These are phyloP conservation scores for Peromyscus californicus DNA, from an alignment of 2,113 vertebrate genomes.

Conservation along the genomic window DNA sequence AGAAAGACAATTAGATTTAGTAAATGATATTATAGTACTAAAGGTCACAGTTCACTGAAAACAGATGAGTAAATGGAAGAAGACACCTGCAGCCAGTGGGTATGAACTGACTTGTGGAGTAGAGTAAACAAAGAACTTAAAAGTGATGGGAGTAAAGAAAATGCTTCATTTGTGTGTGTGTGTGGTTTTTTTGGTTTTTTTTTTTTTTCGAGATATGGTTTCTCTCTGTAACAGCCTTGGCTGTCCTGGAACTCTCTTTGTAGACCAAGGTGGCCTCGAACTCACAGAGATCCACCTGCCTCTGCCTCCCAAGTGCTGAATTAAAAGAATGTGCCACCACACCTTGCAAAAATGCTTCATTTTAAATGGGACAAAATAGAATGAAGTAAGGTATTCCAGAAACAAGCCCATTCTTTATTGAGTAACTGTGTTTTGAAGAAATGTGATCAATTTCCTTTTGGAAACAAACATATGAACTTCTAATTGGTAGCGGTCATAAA, in stretches of 20 bases:
- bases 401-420: neutral
- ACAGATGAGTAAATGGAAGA: neutral
- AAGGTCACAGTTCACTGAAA: neutral
- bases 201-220: neutral
- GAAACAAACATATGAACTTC: neutral
- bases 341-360: neutral
- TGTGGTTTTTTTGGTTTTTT: too few relatives aligned
- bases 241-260: neutral
- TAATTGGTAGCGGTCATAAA: neutral
- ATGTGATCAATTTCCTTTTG: neutral
- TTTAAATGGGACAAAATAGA: neutral
- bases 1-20: neutral
- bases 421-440: slow-evolving; percentile 2
- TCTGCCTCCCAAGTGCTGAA: neutral
- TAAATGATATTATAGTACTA: neutral
- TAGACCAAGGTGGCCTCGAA: neutral
- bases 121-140: neutral
- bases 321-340: neutral
- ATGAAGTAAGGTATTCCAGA: neutral
- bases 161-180: neutral
- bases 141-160: neutral
- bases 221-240: neutral
- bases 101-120: neutral
- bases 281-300: neutral
- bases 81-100: neutral